Conservation (phyloP, 1,140 invertebrate genomes). For the Nephotettix cincticeps region DNA sequence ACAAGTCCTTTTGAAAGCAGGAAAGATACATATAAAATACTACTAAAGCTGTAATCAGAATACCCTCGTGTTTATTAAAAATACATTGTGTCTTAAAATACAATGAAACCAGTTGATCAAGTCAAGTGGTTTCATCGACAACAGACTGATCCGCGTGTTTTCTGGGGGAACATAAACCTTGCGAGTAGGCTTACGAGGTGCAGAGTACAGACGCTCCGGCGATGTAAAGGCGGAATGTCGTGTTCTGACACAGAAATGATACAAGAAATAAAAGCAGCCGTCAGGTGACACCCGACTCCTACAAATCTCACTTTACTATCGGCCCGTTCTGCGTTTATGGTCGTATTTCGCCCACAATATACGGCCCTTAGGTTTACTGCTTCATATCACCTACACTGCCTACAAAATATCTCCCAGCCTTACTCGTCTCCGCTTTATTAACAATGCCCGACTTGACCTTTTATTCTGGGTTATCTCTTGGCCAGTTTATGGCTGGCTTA, state of each 20-base stretch:
- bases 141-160: too few relatives aligned
- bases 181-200: too few relatives aligned
- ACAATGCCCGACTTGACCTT: neutral
- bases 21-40: too few relatives aligned
- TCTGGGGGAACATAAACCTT: too few relatives aligned
- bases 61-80: too few relatives aligned
- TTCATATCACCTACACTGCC: neutral
- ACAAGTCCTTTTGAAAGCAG: too few relatives aligned
- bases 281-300: conserved; percentile 3
- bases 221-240: neutral
- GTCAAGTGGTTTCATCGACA: too few relatives aligned
- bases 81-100: too few relatives aligned
- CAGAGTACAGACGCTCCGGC: too few relatives aligned
- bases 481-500: neutral
- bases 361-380: conserved; percentile 1
- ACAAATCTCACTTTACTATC: conserved; percentile 12
- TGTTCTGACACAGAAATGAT: neutral
- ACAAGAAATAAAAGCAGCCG: conserved; percentile 8
- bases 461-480: neutral
- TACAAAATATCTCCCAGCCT: conserved; percentile 4
- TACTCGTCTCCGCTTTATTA: neutral
- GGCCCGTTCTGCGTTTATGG: conserved; percentile 3
- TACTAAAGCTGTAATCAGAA: too few relatives aligned
- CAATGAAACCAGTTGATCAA: too few relatives aligned
- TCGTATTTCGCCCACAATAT: conserved; percentile 5